Evolutionary conservation across 2,113 vertebrate genomes (phyloP).

Genomic region (Boulengeromyrus knoepffleri): DNA sequence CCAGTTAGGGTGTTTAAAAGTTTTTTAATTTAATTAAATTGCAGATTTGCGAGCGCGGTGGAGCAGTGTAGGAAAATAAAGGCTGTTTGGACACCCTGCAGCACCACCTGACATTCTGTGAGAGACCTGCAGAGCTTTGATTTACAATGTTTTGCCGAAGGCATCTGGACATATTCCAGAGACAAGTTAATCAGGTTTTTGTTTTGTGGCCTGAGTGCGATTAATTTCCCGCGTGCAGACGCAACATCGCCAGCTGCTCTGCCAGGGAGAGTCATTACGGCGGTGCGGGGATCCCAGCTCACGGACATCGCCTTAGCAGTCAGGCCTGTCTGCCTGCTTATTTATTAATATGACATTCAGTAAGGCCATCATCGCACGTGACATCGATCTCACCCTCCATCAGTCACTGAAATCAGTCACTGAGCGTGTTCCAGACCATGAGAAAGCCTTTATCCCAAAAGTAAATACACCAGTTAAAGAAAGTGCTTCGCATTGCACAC

Average conservation of each 20-base stretch:
- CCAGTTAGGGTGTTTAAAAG: slow-evolving; percentile 43
- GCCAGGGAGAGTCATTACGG: background rate
- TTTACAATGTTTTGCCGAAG: slow-evolving; percentile 9
- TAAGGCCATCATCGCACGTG: background rate
- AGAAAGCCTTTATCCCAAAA: background rate
- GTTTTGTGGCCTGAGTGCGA: slow-evolving; percentile 1
- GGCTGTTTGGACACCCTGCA: slow-evolving; percentile 3
- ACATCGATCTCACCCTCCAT: background rate
- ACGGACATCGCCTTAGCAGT: background rate
- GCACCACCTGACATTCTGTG: slow-evolving; percentile 1
- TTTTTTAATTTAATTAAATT: slow-evolving; percentile 48
- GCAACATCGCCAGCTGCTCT: background rate
- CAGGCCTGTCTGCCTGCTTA: background rate
- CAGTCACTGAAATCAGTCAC: background rate
- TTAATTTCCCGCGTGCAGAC: slow-evolving; percentile 14
- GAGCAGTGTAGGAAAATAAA: slow-evolving; percentile 24
- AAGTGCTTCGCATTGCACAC: background rate
- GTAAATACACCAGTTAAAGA: background rate
- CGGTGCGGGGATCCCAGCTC: background rate
- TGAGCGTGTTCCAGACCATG: too few relatives aligned
- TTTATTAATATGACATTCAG: slow-evolving; percentile 15
- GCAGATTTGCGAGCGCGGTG: slow-evolving; percentile 32
- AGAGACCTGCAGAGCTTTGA: background rate
- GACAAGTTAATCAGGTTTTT: slow-evolving; percentile 24
- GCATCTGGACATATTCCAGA: slow-evolving; percentile 19